Percentiles rank a stretch among this genome's conserved stretches.
These are phyloP conservation scores for Conus canariensis DNA, from an alignment of 2,888 invertebrate genomes.

Conservation along the genomic window DNA sequence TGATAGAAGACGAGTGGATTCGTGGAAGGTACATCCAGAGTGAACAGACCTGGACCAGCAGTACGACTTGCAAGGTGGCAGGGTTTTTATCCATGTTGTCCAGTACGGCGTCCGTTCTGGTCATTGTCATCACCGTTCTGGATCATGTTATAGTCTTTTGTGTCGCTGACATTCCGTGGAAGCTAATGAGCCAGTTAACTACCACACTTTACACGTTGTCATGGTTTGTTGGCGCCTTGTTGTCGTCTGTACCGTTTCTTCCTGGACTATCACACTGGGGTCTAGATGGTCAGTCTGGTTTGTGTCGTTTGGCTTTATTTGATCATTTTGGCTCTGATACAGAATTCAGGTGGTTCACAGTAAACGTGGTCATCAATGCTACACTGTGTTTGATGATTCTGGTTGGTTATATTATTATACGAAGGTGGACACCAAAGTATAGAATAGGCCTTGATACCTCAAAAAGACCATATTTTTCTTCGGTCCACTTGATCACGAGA, in stretches of 20 bases:
- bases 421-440: neutral
- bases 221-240: neutral
- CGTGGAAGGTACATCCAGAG: neutral
- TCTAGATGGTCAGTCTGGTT: neutral
- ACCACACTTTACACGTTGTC: neutral
- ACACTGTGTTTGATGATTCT: neutral
- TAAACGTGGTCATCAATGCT: neutral
- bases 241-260: neutral
- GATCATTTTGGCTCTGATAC: neutral
- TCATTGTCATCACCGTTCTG: neutral
- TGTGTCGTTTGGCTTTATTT: neutral
- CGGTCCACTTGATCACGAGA: neutral
- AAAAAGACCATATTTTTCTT: neutral
- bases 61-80: neutral
- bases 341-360: neutral
- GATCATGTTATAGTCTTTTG: neutral
- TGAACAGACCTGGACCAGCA: conserved; percentile 7
- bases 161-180: neutral
- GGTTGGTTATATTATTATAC: neutral
- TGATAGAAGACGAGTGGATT: neutral
- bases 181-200: neutral
- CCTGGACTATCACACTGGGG: conserved; percentile 3
- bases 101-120: neutral
- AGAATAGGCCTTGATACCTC: neutral
- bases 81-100: too few species aligned